Evolutionary conservation across 2,888 invertebrate species (phyloP).

Genomic region (Patella caerulea): DNA sequence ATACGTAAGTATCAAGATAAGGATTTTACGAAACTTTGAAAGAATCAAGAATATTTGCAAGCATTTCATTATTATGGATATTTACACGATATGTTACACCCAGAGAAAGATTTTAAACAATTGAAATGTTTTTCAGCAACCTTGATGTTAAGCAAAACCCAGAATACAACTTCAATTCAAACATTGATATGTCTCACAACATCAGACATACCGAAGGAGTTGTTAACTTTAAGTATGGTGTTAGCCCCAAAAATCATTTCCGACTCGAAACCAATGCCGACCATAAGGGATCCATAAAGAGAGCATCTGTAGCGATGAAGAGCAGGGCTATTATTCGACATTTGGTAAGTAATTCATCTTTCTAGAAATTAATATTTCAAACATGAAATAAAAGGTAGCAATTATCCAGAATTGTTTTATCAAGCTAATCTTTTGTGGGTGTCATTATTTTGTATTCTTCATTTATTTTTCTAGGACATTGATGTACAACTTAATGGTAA

Average conservation of each 20-base stretch:
- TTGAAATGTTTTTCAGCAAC: slow-evolving; percentile 28
- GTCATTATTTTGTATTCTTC: neutral
- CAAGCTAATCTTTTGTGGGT: neutral
- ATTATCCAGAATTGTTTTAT: neutral
- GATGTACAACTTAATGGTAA: slow-evolving; percentile 41
- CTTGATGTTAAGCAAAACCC: slow-evolving; percentile 37
- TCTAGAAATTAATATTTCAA: too few relatives aligned
- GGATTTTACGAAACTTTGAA: too few relatives aligned
- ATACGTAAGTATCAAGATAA: slow-evolving; percentile 41
- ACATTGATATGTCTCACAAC: slow-evolving; percentile 40
- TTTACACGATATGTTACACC: too few relatives aligned
- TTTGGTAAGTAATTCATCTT: neutral
- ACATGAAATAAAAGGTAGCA: neutral
- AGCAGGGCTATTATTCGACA: neutral
- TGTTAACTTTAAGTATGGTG: slow-evolving; percentile 42
- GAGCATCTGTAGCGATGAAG: neutral
- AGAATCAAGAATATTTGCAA: too few relatives aligned
- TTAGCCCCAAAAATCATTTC: slow-evolving; percentile 40
- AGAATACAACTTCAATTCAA: slow-evolving; percentile 34
- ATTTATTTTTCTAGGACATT: slow-evolving; percentile 43
- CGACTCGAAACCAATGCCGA: slow-evolving; percentile 21
- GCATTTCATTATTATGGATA: too few relatives aligned
- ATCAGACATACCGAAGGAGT: slow-evolving; percentile 39
- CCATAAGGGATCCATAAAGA: slow-evolving; percentile 22
- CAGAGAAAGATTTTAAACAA: neutral